phyloP scores from a whole-genome alignment of 2,797 vertebrate genomes.

The Falco concolor region DNA sequence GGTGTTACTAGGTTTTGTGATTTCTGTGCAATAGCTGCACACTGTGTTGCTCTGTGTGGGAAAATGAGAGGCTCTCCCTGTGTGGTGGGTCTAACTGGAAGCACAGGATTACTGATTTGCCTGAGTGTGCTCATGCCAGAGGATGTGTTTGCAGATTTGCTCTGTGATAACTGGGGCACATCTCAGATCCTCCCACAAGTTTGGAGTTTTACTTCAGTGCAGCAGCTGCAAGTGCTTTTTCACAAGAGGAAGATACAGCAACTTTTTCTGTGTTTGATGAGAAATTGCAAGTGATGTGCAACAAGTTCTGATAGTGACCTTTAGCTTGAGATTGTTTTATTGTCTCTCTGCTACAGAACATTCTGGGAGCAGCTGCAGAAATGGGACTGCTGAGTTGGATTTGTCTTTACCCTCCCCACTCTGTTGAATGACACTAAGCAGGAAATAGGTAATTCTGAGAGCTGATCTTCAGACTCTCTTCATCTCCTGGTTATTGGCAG shows the following conservation, averaged over 20 bases:
- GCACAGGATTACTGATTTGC: background rate
- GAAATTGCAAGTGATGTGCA: background rate
- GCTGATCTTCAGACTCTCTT: background rate
- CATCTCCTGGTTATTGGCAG: background rate
- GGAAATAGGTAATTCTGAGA: background rate
- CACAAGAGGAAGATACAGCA: background rate
- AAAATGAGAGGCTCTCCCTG: background rate
- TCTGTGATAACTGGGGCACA: background rate
- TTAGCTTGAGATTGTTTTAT: background rate
- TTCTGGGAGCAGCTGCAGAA: background rate
- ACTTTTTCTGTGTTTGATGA: background rate
- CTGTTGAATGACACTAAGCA: background rate
- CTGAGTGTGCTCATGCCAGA: background rate
- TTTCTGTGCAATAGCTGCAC: background rate
- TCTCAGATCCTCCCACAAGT: background rate
- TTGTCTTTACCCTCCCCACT: background rate
- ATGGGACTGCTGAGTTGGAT: background rate
- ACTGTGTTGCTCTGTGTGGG: background rate
- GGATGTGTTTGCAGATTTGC: background rate
- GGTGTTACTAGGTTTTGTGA: rapidly evolving
- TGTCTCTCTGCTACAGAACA: background rate
- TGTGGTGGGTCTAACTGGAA: background rate
- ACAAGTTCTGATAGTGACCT: background rate
- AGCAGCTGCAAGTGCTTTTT: background rate
- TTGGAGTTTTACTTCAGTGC: background rate